A percentile compares a stretch with the other conserved stretches of the same genome.
phyloP scores from a whole-genome alignment of 2,113 vertebrate genomes.

The Tinamus guttatus region DNA sequence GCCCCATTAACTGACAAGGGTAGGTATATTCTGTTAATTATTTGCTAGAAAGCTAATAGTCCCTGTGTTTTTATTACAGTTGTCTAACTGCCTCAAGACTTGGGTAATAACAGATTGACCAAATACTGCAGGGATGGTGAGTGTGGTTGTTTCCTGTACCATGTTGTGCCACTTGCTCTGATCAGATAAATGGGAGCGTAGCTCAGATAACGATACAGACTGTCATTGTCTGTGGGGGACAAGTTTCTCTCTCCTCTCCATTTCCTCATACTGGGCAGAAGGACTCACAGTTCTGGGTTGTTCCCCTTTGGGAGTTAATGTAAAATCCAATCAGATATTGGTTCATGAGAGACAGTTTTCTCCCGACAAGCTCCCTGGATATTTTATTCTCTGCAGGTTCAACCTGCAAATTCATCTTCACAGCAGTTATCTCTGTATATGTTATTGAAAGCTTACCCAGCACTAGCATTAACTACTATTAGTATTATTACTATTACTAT shows the following conservation, averaged over 20 bases:
- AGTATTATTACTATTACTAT: too few species aligned
- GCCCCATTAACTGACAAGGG: neutral
- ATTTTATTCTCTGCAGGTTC: neutral
- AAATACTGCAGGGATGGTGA: slow-evolving; percentile 21
- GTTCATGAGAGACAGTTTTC: neutral
- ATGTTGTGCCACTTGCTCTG: neutral
- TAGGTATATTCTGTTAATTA: neutral
- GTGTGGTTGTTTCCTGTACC: slow-evolving; percentile 16
- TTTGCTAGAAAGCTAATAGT: neutral
- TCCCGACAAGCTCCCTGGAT: neutral
- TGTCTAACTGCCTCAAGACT: neutral
- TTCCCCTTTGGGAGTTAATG: neutral
- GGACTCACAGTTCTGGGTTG: neutral
- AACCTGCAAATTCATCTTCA: neutral
- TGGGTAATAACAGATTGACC: neutral
- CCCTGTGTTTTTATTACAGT: slow-evolving; percentile 19
- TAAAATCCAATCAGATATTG: neutral
- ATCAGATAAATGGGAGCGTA: neutral
- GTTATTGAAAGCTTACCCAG: neutral
- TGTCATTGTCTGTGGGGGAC: neutral
- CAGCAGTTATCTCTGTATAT: neutral
- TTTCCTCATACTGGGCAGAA: neutral
- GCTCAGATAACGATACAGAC: neutral
- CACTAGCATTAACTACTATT: neutral
- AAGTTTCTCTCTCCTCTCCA: neutral